These are phyloP conservation scores for Spinus olivaceus DNA, from an alignment of 2,797 vertebrate species.

Conservation along the genomic window DNA sequence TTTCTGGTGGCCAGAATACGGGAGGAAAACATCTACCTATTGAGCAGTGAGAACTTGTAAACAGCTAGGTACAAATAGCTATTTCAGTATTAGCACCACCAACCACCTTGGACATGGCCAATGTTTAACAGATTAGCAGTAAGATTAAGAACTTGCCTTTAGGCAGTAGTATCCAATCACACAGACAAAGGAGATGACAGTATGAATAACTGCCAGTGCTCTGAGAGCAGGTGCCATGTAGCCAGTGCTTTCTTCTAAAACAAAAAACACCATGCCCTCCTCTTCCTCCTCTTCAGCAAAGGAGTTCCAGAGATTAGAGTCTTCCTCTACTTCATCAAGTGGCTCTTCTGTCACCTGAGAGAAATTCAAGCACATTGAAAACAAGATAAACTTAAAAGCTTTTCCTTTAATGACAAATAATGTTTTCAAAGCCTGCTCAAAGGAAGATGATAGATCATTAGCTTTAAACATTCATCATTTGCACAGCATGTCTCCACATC, in stretches of 20 bases:
- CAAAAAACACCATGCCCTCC: conserved; percentile 89
- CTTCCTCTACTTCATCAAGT: conserved; percentile 79
- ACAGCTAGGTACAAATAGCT: background rate
- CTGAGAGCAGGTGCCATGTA: conserved; percentile 96
- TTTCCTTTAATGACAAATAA: background rate
- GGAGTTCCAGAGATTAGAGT: conserved; percentile 86
- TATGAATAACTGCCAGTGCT: conserved; percentile 90
- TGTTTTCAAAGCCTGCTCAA: background rate
- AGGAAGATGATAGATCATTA: background rate
- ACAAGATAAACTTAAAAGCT: background rate
- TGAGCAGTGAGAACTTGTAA: background rate
- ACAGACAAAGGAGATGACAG: conserved; percentile 94
- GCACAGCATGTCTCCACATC: background rate
- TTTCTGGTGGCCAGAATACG: background rate
- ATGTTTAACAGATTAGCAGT: background rate
- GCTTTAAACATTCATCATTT: background rate
- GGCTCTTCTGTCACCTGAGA: conserved; percentile 93
- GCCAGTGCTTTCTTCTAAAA: conserved; percentile 95
- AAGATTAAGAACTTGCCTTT: conserved; percentile 79
- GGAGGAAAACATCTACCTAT: background rate
- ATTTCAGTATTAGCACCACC: background rate
- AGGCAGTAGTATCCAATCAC: conserved; percentile 97
- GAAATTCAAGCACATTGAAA: background rate
- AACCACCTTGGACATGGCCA: background rate
- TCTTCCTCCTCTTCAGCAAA: conserved; percentile 88